phyloP scores from a whole-genome alignment of 1,140 invertebrate genomes.

The Hypothenemus hampei region DNA sequence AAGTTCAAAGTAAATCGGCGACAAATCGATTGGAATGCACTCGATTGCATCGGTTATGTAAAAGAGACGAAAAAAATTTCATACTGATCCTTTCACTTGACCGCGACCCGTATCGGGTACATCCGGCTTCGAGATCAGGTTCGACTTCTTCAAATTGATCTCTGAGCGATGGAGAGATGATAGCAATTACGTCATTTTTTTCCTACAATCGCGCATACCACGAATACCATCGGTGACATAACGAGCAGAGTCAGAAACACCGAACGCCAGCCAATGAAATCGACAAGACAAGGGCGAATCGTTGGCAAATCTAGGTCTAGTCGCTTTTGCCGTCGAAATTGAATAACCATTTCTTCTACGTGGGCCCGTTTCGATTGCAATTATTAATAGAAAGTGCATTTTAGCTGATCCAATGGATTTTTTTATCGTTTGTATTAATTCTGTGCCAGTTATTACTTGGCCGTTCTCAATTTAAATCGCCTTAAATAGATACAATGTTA shows the following conservation, averaged over 20 bases:
- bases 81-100: slow-evolving; percentile 39
- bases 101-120: slow-evolving; percentile 31
- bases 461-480: slow-evolving; percentile 26
- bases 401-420: slow-evolving; percentile 4
- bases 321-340: slow-evolving; percentile 7
- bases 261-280: slow-evolving; percentile 11
- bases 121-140: slow-evolving; percentile 36
- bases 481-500: slow-evolving; percentile 28
- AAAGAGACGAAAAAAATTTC: slow-evolving; percentile 35
- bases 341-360: slow-evolving; percentile 9
- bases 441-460: slow-evolving; percentile 16
- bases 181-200: no score
- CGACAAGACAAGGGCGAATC: slow-evolving; percentile 18
- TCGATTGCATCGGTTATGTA: slow-evolving; percentile 33
- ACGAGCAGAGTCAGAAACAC: no score
- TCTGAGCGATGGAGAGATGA: no score
- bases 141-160: no score
- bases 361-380: slow-evolving; percentile 1
- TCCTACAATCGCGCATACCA: neutral
- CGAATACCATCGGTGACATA: slow-evolving; percentile 9
- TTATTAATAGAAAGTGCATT: slow-evolving; percentile 19
- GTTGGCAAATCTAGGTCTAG: slow-evolving; percentile 16
- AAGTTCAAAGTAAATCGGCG: no score
- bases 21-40: slow-evolving; percentile 23
- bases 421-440: slow-evolving; percentile 20